Base-by-base conservation (phyloP, 2,113 vertebrate species). In the Malurus alboscapulatus region DNA sequence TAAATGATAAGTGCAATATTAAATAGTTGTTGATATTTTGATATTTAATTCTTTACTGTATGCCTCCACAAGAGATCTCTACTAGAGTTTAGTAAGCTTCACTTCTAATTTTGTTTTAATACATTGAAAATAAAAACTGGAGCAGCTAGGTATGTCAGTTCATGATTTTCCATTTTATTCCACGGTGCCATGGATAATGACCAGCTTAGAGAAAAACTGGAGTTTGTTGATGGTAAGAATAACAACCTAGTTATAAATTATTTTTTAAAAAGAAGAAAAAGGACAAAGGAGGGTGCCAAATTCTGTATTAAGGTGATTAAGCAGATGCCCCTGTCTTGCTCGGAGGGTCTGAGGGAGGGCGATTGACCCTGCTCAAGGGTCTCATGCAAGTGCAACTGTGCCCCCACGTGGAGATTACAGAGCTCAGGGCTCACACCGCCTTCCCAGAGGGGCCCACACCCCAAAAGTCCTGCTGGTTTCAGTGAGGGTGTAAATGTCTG, bases 311-410 rank as follows among this genome's bases (percentile, higher is more conserved):
- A 83, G 42, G 58, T 26, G 63, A 55, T 38, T 13, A 40, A 82
- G 26, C 25, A 36, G 53, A 76, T 27, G 40, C 14, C 26, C 34
- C 51, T 67, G 47, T 51, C 24, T 24, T 76, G n/a, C 74, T 93
- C 26, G 19, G 13, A 13, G 40, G 38, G 12, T 55, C 44, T 79
- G 32, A 38, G 47, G 61, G 30, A 57, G 42, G 63, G 18, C 24
- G 73, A 21, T 42, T 87, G 77, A 75, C 34, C 40, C 9, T 25
- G 42, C 44, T 62, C 61, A 24, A 73, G 94, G 54, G 26, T 54
- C 84, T 30, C 74, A 84, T 8, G 20, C 50, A 87, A 94, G 91
- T 58, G 93, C 95, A 92, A 95, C 94, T 96, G 84, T 96, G 94
- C 94, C 94, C 94, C 95, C 95, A 87, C 20, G 95, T 96, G 96